Evolutionary conservation across 2,113 vertebrate genomes (phyloP).

Genomic region (Lepus americanus): DNA sequence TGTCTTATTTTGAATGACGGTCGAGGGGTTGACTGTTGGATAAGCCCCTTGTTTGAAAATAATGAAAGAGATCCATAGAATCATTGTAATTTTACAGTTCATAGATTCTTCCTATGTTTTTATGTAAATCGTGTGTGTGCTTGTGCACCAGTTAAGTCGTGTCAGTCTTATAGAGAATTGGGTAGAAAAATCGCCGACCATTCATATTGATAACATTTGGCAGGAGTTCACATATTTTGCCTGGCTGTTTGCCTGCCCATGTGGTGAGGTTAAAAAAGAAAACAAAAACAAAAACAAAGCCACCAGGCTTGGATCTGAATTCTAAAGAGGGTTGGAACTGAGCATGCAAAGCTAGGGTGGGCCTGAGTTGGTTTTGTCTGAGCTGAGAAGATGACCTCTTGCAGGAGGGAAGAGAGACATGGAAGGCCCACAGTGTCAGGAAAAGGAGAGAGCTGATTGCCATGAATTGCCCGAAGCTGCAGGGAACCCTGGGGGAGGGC

Average conservation of each 20-base stretch:
- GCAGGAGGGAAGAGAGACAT: background rate
- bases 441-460: background rate
- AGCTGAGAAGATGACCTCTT: background rate
- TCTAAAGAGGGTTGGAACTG: background rate
- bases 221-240: conserved; percentile 61
- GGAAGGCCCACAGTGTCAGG: background rate
- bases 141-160: background rate
- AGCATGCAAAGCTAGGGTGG: background rate
- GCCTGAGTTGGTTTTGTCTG: background rate
- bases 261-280: background rate
- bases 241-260: conserved; percentile 40
- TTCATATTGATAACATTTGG: conserved; percentile 42
- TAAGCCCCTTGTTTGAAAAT: conserved; percentile 56
- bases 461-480: background rate
- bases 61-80: conserved; percentile 31
- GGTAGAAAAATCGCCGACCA: conserved; percentile 38
- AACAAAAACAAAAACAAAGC: background rate
- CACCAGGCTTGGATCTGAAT: too few relatives aligned
- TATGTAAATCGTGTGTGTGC: background rate
- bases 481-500: background rate
- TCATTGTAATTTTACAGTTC: conserved; percentile 44
- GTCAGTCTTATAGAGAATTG: conserved; percentile 28
- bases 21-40: background rate
- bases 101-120: conserved; percentile 1
- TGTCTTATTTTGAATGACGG: background rate